Conservation (phyloP, 2,797 vertebrate species). For the Propithecus perrieri region DNA sequence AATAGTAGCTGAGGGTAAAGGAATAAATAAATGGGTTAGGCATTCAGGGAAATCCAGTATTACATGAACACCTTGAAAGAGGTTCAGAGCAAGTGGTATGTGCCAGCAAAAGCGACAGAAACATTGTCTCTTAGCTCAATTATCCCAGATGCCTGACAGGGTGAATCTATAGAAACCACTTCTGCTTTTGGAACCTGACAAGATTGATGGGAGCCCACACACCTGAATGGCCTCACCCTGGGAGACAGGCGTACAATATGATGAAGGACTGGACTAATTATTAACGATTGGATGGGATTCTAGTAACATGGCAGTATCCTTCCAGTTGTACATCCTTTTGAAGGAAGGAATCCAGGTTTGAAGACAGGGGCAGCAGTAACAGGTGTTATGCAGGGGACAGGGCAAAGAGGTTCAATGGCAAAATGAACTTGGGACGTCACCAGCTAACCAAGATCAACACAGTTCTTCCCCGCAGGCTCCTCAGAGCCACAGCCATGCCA, state of each 20-base stretch:
- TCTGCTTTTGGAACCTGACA: not conserved
- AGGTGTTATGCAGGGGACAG: not conserved
- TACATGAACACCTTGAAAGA: not conserved
- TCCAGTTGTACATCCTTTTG: not conserved
- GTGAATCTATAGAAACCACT: not conserved
- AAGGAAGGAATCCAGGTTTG: not conserved
- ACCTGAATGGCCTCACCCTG: not conserved
- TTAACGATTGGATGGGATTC: not conserved
- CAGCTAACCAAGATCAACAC: not conserved
- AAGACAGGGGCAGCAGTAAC: not conserved
- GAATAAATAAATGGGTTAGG: not conserved
- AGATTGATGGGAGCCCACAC: not conserved
- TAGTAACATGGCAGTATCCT: not conserved
- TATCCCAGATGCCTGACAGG: not conserved
- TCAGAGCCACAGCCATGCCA: not conserved
- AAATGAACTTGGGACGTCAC: accelerated
- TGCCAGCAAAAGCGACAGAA: not conserved
- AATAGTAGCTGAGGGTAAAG: not conserved
- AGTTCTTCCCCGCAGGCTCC: not conserved
- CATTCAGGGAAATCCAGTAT: not conserved
- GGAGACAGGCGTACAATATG: not conserved
- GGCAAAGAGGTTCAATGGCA: not conserved
- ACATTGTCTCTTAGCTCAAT: not conserved
- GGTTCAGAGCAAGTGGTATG: not conserved
- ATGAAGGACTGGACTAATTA: not conserved